A percentile compares a stretch with the other conserved stretches of the same genome.
Evolutionary conservation across 1,140 invertebrate species (phyloP).

Genomic region (Drosophila bocki): DNA sequence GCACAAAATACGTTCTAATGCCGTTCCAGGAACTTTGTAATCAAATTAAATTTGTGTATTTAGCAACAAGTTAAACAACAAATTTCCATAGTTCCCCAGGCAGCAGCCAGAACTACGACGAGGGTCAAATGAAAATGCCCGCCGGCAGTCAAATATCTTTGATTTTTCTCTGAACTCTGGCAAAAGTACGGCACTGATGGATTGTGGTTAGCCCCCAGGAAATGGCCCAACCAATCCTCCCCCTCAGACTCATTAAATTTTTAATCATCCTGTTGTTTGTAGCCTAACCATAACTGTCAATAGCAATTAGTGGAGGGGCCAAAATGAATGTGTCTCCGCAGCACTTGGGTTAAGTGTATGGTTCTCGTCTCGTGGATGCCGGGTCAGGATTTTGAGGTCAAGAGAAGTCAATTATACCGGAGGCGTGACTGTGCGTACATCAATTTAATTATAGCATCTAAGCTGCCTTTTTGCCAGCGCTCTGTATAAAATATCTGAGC

Average conservation of each 20-base stretch:
- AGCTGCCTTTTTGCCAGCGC: conserved; percentile 23
- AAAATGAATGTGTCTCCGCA: conserved; percentile 24
- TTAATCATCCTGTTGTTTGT: conserved; percentile 58
- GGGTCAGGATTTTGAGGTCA: conserved; percentile 45
- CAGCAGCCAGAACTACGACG: conserved; percentile 14
- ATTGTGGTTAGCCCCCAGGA: conserved; percentile 37
- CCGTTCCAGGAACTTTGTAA: conserved; percentile 31
- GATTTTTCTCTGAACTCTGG: conserved; percentile 36
- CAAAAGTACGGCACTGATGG: conserved; percentile 23
- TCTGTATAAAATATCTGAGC: background rate
- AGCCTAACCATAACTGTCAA: conserved; percentile 62
- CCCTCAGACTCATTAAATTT: conserved; percentile 60
- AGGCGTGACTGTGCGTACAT: conserved; percentile 49
- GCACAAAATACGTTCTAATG: conserved; percentile 8
- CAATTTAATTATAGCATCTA: conserved; percentile 64
- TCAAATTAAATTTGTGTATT: conserved; percentile 51
- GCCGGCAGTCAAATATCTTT: conserved; percentile 32
- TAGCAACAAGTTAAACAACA: conserved; percentile 52
- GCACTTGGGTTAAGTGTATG: conserved; percentile 3
- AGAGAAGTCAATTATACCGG: conserved; percentile 49
- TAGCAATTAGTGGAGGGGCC: conserved; percentile 64
- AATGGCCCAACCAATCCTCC: background rate
- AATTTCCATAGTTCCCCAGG: conserved; percentile 33
- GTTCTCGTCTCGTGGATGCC: conserved; percentile 4
- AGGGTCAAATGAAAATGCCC: conserved; percentile 24